phyloP scores from a whole-genome alignment of 2,113 vertebrate genomes.

The Perognathus longimembris region DNA sequence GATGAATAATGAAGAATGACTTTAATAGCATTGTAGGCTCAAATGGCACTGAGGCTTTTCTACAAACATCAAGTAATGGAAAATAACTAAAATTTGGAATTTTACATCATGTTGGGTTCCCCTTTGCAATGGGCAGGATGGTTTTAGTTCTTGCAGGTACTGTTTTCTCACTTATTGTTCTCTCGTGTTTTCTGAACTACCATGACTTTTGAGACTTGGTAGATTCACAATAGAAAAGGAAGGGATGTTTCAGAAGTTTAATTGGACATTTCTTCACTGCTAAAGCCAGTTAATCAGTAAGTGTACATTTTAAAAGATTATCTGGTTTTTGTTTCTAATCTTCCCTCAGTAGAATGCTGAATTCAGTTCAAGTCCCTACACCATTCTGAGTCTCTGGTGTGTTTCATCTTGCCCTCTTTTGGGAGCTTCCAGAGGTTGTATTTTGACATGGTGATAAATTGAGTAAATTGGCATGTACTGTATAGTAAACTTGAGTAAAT shows the following conservation, averaged over 20 bases:
- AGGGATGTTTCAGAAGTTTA: neutral
- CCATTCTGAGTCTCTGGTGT: neutral
- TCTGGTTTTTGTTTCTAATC: constrained; percentile 12
- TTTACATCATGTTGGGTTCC: neutral
- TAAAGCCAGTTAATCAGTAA: constrained; percentile 32
- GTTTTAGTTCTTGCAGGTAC: neutral
- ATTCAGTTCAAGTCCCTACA: neutral
- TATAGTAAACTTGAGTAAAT: constrained; percentile 2
- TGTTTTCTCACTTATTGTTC: constrained; percentile 4
- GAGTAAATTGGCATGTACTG: too few relatives aligned
- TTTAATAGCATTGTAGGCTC: neutral
- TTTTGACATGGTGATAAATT: constrained; percentile 24
- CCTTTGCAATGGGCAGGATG: neutral
- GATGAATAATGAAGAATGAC: neutral
- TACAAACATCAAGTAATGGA: neutral
- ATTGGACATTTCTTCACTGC: neutral
- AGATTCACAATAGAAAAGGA: neutral
- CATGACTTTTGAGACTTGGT: neutral
- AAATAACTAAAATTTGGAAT: neutral
- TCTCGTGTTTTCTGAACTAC: neutral
- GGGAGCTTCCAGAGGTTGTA: neutral
- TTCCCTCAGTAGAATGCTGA: neutral
- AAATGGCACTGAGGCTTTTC: neutral
- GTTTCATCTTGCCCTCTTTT: neutral
- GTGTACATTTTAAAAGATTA: constrained; percentile 26